Base-by-base conservation (phyloP, 2,113 vertebrate species). In the Hippocampus barbouri region DNA sequence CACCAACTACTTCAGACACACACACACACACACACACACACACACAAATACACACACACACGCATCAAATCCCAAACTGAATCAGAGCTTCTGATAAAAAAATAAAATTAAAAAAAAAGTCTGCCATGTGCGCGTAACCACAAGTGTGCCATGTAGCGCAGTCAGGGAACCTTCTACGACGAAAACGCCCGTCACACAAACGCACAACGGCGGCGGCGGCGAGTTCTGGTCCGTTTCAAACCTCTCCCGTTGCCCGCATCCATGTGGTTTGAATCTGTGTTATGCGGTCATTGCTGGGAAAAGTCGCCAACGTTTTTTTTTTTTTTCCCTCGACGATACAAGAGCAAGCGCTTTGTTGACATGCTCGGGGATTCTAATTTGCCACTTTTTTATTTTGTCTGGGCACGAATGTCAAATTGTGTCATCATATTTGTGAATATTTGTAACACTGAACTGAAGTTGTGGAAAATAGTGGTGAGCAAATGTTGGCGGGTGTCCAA, bases 121-220 rank as follows among this genome's bases (percentile, higher is more conserved):
- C 18, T 60, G 2, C 57, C 60, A 61, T 72, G 66, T 20, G 70
- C 64, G 83, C 74, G 78, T 80, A 78, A 88, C 86, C 81, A 40
- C 86, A 88, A 79, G 61, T 81, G 78, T 82, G 82, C 64, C 60
- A 23, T 47, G 77, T 63, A 86, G 80, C 77, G 61, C 84, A 85
- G 82, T 78, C 71, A 82, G 82, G 83, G 80, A 88, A 77, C 83
- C 73, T 69, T 67, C 72, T 77, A 79, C 77, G 80, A 84, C 65
- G 79, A 80, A 86, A 76, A 76, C 85, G 77, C 82, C 78, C 43
- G 72, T 72, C 73, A 70, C 75, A 83, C 85, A 84, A 80, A 53
- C 8, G 51, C 51, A 53, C 53, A 11, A 54, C 21, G 53, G 53
- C 21, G 53, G 53, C 53, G 20, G 21, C 53, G 3, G 53, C 18